phyloP scores from a whole-genome alignment of 2,113 vertebrate genomes.

The Cheirogaleus medius region DNA sequence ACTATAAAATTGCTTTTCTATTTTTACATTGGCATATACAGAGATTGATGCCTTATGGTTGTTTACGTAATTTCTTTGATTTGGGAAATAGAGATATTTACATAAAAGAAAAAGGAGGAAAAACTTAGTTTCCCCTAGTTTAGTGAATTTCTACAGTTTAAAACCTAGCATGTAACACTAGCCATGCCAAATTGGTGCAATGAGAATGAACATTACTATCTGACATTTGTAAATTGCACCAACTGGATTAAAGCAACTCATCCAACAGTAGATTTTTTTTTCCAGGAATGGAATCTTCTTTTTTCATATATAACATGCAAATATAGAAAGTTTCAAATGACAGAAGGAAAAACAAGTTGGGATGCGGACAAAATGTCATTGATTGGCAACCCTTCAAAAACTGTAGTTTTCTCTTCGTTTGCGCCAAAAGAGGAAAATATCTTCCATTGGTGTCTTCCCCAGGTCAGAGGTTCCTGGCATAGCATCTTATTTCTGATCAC shows the following conservation, averaged over 20 bases:
- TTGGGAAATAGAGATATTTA: neutral
- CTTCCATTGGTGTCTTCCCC: neutral
- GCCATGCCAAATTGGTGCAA: neutral
- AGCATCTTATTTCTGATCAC: neutral
- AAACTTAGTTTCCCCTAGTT: neutral
- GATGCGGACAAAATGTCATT: neutral
- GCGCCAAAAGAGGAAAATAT: neutral
- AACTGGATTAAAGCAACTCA: conserved; percentile 25
- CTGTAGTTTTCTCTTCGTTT: neutral
- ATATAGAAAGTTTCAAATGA: neutral
- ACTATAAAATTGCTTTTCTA: neutral
- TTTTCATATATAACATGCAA: neutral
- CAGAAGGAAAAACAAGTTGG: neutral
- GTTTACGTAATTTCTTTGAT: neutral
- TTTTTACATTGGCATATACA: neutral
- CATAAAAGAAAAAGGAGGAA: neutral
- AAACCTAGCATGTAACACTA: neutral
- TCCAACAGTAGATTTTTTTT: neutral
- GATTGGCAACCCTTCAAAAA: neutral
- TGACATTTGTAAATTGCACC: conserved; percentile 43
- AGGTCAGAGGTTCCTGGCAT: neutral
- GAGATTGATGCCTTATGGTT: neutral
- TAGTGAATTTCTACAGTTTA: neutral
- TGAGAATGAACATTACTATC: neutral
- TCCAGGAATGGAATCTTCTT: neutral